Percentiles rank a stretch among this genome's conserved stretches.
Evolutionary conservation across 2,113 vertebrate genomes (phyloP).

Genomic region (Malaclemys terrapin): DNA sequence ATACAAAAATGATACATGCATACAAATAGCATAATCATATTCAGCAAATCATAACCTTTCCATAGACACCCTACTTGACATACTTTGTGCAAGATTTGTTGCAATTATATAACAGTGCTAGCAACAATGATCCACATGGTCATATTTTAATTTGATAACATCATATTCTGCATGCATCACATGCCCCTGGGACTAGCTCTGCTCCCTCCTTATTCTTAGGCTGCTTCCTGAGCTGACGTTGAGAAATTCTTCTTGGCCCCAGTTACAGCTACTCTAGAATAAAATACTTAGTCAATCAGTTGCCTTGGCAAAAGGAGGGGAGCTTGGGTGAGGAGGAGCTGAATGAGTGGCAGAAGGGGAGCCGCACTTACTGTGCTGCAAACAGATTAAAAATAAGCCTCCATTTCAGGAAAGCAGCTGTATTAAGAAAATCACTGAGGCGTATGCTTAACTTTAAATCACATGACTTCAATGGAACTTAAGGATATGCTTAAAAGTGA

Average conservation of each 20-base stretch:
- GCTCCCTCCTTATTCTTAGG: background rate
- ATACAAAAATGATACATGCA: no score
- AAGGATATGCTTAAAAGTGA: fast-evolving
- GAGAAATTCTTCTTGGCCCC: fast-evolving
- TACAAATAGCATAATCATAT: no score
- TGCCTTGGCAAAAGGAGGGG: fast-evolving
- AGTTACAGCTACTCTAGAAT: background rate
- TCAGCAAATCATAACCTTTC: no score
- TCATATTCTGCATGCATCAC: background rate
- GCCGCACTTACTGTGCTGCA: background rate
- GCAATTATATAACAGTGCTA: no score
- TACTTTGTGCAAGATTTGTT: no score
- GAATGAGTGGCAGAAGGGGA: background rate
- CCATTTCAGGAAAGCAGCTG: background rate
- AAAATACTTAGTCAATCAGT: background rate
- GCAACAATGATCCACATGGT: no score
- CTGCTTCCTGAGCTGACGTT: background rate
- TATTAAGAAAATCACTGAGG: fast-evolving
- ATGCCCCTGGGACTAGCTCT: background rate
- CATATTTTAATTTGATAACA: no score
- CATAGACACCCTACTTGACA: no score
- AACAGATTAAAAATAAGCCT: background rate
- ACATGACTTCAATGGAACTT: background rate
- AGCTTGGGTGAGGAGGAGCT: background rate
- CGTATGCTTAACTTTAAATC: background rate